phyloP scores from a whole-genome alignment of 2,888 invertebrate genomes.

The Prenolepis imparis region DNA sequence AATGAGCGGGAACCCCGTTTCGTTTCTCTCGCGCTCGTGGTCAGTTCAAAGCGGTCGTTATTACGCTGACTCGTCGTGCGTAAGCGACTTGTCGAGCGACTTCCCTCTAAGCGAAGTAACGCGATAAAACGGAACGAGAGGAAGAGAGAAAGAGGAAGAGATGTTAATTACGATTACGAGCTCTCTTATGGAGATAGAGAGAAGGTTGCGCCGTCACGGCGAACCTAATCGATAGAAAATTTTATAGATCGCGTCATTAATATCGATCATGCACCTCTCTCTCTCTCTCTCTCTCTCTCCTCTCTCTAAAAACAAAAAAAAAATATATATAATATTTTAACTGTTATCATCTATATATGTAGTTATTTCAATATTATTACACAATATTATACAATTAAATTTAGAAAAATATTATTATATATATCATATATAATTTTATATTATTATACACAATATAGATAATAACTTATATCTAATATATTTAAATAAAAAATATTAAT shows the following conservation, averaged over 20 bases:
- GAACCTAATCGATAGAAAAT: slow-evolving; percentile 53
- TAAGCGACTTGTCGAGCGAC: slow-evolving; percentile 56
- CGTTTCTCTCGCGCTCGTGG: slow-evolving; percentile 46
- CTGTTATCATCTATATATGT: too few relatives aligned
- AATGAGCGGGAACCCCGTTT: slow-evolving; percentile 28
- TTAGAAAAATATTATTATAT: too few relatives aligned
- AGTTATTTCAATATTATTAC: too few relatives aligned
- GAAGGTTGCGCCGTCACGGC: slow-evolving; percentile 20
- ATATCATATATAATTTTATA: too few relatives aligned
- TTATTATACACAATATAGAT: too few relatives aligned
- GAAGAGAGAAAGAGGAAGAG: slow-evolving; percentile 17
- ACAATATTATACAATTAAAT: too few relatives aligned
- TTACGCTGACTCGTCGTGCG: slow-evolving; percentile 58
- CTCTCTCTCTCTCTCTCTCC: too few relatives aligned
- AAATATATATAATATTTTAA: too few relatives aligned
- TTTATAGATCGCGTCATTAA: slow-evolving; percentile 46
- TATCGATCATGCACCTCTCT: slow-evolving; percentile 49
- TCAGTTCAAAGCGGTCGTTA: slow-evolving; percentile 67
- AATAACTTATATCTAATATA: too few relatives aligned
- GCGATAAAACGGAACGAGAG: slow-evolving; percentile 39
- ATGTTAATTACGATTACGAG: slow-evolving; percentile 54
- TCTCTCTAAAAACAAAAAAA: too few relatives aligned
- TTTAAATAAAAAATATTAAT: too few relatives aligned
- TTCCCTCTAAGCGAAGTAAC: slow-evolving; percentile 51
- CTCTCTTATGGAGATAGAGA: slow-evolving; percentile 36